Conservation (phyloP, 2,888 invertebrate species). For the Prosapia bicincta region DNA sequence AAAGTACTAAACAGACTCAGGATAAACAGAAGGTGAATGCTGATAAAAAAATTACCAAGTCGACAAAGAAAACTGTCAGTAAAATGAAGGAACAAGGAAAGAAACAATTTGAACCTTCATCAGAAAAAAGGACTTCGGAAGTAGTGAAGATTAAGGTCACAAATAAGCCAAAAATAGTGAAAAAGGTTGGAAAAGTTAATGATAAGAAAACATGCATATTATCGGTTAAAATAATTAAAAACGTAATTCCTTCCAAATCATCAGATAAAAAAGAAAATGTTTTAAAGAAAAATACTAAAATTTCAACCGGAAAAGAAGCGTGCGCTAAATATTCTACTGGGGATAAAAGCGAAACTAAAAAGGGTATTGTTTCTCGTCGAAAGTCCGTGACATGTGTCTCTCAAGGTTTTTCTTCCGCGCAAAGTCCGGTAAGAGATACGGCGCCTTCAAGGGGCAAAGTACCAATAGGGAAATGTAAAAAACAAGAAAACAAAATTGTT, state of each 20-base stretch:
- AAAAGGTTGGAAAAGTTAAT: constrained; percentile 17
- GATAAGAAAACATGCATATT: constrained; percentile 25
- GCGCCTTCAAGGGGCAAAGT: constrained; percentile 11
- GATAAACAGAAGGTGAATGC: not conserved
- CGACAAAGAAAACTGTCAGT: constrained; percentile 8
- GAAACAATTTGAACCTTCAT: not conserved
- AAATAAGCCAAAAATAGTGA: constrained; percentile 22
- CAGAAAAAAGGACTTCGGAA: not conserved
- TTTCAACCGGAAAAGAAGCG: not conserved
- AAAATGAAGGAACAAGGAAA: constrained; percentile 14
- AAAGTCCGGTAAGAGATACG: constrained; percentile 7
- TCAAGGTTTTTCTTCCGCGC: constrained; percentile 7
- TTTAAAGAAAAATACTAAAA: constrained; percentile 15
- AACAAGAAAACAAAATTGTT: not conserved
- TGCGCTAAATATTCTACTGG: not conserved
- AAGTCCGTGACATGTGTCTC: constrained; percentile 18
- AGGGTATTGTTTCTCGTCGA: constrained; percentile 23
- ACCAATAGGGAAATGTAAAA: not conserved
- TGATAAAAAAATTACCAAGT: constrained; percentile 8
- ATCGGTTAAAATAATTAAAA: constrained; percentile 28
- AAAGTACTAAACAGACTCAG: constrained; percentile 12
- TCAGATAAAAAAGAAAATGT: constrained; percentile 14
- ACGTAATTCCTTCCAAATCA: constrained; percentile 9
- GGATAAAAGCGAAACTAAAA: constrained; percentile 12
- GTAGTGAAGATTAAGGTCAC: constrained; percentile 13